Conservation (phyloP, 2,797 vertebrate species). For the Gymnopithys bicolor region DNA sequence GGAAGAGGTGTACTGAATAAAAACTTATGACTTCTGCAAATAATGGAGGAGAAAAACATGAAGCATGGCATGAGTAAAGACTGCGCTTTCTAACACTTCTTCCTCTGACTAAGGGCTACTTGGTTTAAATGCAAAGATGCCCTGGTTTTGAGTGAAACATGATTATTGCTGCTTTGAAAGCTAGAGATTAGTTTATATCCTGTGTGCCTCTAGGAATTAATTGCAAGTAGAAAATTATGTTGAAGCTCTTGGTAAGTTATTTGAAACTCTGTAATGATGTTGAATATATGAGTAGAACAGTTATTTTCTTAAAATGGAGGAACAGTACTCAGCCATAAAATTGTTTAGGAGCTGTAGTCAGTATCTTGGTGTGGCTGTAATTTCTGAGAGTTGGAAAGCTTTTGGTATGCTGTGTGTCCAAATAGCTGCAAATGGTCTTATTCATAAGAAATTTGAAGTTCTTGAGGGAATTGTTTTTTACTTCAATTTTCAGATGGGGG, state of each 20-base stretch:
- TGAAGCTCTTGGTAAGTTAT: constrained; percentile 2
- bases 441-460: neutral
- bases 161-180: neutral
- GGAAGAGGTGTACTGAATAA: neutral
- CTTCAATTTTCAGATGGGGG: neutral
- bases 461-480: neutral
- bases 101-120: neutral
- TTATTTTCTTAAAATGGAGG: neutral
- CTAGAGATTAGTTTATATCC: neutral
- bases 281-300: neutral
- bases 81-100: neutral
- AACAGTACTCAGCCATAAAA: neutral
- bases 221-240: neutral
- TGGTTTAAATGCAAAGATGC: neutral
- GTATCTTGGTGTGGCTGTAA: neutral
- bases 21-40: neutral
- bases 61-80: neutral
- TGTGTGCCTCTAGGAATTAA: neutral
- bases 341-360: neutral
- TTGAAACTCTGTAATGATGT: neutral
- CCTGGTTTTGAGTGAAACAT: neutral
- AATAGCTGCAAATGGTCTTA: neutral
- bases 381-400: constrained; percentile 18
- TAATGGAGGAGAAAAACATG: neutral
- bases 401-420: neutral